phyloP scores from a whole-genome alignment of 2,797 vertebrate genomes.

The Meda fulgida region DNA sequence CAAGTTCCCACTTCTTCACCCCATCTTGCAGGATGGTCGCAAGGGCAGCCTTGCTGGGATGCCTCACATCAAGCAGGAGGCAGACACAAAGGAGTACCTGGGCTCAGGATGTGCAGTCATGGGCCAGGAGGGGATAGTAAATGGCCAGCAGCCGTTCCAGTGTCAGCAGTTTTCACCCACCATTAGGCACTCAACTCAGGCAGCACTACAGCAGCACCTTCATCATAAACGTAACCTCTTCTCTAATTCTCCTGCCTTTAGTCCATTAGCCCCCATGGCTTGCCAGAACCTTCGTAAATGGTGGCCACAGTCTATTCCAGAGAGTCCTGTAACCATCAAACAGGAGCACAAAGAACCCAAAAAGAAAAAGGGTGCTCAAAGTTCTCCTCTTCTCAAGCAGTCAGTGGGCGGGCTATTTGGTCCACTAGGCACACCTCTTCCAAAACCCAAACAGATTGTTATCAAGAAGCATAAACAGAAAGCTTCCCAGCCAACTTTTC shows the following conservation, averaged over 20 bases:
- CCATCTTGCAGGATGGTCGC: conserved; percentile 66
- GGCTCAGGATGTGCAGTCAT: conserved; percentile 68
- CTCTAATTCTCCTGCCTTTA: conserved; percentile 74
- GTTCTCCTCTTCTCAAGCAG: conserved; percentile 76
- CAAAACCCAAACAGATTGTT: conserved; percentile 88
- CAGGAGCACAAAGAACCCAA: conserved; percentile 86
- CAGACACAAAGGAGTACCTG: conserved; percentile 73
- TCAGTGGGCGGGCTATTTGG: conserved; percentile 66
- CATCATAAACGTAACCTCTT: conserved; percentile 96
- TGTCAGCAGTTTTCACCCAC: conserved; percentile 72
- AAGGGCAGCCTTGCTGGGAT: conserved; percentile 66
- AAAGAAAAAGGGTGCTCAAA: conserved; percentile 86
- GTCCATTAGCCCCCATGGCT: conserved; percentile 61
- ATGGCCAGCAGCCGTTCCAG: conserved; percentile 74
- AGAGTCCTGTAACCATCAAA: conserved; percentile 73
- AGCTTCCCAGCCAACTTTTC: conserved; percentile 88
- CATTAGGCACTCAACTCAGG: conserved; percentile 90
- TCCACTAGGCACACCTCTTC: conserved; percentile 67
- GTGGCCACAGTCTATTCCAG: conserved; percentile 83
- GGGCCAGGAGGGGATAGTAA: conserved; percentile 73
- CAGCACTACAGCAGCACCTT: conserved; percentile 95
- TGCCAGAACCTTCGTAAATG: conserved; percentile 81
- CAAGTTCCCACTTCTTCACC: conserved; percentile 81
- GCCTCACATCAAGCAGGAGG: conserved; percentile 77
- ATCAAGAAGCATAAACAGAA: conserved; percentile 93